These are phyloP conservation scores for Acropora tenuis DNA, from an alignment of 64 coral and sea anemone species.

Conservation along the genomic window DNA sequence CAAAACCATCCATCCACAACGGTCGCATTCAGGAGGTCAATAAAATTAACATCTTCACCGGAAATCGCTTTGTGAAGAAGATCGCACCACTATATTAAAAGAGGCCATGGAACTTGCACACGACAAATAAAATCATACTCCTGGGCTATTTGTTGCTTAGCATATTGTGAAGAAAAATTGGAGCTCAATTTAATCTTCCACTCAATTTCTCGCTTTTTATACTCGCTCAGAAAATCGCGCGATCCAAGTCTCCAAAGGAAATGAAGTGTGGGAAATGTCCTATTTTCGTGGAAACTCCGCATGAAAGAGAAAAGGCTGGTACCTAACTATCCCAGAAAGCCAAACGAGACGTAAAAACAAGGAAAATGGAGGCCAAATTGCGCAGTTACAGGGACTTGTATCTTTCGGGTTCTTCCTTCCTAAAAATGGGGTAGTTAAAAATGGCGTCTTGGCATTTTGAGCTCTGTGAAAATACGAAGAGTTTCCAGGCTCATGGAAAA, in stretches of 20 bases:
- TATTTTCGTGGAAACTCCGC: no score
- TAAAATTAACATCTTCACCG: not conserved
- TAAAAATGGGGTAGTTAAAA: not conserved
- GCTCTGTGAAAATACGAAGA: not conserved
- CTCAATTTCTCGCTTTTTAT: conserved; percentile 28
- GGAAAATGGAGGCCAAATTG: not conserved
- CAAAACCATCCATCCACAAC: conserved; percentile 40
- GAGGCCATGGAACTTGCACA: not conserved
- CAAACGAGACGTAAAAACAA: not conserved
- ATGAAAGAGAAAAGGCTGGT: not conserved
- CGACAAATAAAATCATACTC: conserved; percentile 10
- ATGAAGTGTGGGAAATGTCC: no score
- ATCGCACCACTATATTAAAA: not conserved
- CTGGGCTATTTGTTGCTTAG: not conserved
- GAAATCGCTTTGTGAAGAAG: not conserved
- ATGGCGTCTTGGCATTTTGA: not conserved
- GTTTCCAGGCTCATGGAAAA: not conserved
- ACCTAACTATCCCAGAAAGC: conserved; percentile 9
- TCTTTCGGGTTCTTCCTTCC: not conserved
- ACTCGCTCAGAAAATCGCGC: no score
- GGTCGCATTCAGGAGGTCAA: conserved; percentile 33
- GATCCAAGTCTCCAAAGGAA: no score
- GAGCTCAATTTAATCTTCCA: conserved; percentile 19
- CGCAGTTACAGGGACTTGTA: not conserved
- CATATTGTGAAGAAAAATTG: conserved; percentile 27